Evolutionary conservation across 2,113 vertebrate genomes (phyloP), one percentile per base, ranked within the genome.

Genomic region (Siniperca knerii): DNA sequence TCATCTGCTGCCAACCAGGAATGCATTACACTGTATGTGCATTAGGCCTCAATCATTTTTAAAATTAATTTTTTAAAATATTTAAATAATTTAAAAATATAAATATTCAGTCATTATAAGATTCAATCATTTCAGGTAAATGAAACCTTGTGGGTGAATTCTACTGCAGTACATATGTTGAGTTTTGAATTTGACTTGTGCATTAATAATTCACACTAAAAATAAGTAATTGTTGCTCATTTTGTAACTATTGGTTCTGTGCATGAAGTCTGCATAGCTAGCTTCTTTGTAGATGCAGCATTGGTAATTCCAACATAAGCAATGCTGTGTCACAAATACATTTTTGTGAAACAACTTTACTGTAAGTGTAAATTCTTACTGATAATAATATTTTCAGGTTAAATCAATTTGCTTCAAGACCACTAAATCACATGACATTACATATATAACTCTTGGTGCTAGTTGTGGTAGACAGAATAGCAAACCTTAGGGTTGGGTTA

Each of bases 341-440:
- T 42, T 42, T 78, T 1, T 72, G 44, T 77, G 12, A 71, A 72
- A 55, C 40, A 54, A 15, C 40, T 37, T 21, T 16, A 57, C 3
- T 12, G 6, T 29, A 74, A 29, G 50, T 52, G 55, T 10, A 12
- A 16, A 65, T 66, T 66, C 15, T 67, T 35, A 54, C 10, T 12
- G 52, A 50, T 57, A 33, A 25, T 62, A 61, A 15, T 73, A 18
- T 50, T 62, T 73, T 69, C 16, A 50, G 42, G 57, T 68, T 79
- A 65, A 71, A 77, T 57, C 37, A 54, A 50, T 69, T 52, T 46
- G 77, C 23, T 61, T 73, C 15, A 46, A 52, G 23, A 66, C 18
- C 48, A 29, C 55, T 71, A 73, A 50, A 71, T 68, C 67, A 48
- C 7, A 50, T 54, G 65, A 69, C 46, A 66, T 44, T 13, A 85